Conservation (phyloP, 92 coral and sea anemone species). For the Porites cylindrica region DNA sequence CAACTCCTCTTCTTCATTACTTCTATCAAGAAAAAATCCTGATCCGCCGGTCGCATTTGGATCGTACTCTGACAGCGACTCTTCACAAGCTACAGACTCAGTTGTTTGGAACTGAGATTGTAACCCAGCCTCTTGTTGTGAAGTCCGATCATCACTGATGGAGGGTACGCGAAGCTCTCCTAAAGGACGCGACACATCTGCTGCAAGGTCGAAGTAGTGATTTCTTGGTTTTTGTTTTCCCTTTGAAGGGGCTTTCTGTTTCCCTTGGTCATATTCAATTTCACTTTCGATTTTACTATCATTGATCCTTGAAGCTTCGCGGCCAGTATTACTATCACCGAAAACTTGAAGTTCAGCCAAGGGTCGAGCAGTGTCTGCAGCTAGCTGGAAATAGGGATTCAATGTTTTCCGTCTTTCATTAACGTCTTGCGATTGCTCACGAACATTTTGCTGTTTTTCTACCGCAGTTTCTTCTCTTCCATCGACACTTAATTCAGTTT, state of each 20-base stretch:
- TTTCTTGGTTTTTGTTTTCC: not conserved
- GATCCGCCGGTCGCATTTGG: not conserved
- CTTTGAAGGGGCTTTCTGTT: not conserved
- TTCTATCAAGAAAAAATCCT: too few relatives aligned
- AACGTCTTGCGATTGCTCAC: not conserved
- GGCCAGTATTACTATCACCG: not conserved
- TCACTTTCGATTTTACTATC: conserved; percentile 6
- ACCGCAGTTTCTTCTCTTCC: not conserved
- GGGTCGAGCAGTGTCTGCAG: conserved; percentile 10
- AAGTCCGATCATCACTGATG: not conserved
- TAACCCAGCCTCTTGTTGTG: not conserved
- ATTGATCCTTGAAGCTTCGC: not conserved
- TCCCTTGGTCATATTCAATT: not conserved
- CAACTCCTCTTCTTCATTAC: too few relatives aligned
- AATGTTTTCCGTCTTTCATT: not conserved
- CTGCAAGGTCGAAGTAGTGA: conserved; percentile 13
- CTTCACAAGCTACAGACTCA: not conserved
- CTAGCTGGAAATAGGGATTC: not conserved
- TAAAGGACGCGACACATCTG: conserved; percentile 1
- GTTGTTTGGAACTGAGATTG: not conserved
- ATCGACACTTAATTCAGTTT: not conserved
- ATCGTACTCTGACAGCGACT: not conserved
- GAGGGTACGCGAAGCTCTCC: not conserved
- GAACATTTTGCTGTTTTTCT: not conserved
- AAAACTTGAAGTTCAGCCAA: conserved; percentile 6